These are phyloP conservation scores for Urocyon cinereoargenteus DNA, from an alignment of 2,797 vertebrate genomes.

Conservation along the genomic window DNA sequence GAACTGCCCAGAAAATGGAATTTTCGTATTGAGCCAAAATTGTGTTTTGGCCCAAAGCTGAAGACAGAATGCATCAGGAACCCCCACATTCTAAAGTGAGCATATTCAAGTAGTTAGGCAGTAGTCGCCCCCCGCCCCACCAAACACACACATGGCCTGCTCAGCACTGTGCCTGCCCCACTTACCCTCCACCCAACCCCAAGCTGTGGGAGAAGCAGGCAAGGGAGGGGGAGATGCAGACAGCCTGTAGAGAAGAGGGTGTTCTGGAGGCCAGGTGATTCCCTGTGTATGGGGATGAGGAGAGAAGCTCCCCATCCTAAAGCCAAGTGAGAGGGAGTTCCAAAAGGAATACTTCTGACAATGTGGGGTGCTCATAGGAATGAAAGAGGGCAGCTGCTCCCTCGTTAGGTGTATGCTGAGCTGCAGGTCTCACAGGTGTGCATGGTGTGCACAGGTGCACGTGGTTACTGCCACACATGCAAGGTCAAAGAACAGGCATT, in stretches of 20 bases:
- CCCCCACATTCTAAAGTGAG: neutral
- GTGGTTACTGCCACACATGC: neutral
- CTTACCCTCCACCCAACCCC: no score
- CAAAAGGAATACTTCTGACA: neutral
- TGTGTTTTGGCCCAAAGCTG: neutral
- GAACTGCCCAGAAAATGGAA: neutral
- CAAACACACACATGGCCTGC: neutral
- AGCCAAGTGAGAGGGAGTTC: neutral
- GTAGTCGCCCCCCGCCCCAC: neutral
- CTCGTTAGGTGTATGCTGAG: neutral
- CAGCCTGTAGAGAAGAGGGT: fast-evolving
- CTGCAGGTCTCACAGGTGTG: neutral
- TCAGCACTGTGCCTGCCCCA: neutral
- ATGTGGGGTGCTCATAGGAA: no score
- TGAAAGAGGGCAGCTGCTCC: neutral
- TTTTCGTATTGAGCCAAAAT: neutral
- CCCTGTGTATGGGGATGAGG: neutral
- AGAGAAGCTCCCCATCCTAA: neutral
- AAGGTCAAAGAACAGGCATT: neutral
- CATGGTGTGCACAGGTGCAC: fast-evolving
- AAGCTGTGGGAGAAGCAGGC: neutral
- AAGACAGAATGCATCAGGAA: neutral
- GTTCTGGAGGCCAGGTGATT: neutral
- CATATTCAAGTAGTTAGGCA: neutral
- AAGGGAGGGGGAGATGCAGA: fast-evolving